Conservation (phyloP, 2,888 invertebrate genomes). For the Trisateles emortualis region DNA sequence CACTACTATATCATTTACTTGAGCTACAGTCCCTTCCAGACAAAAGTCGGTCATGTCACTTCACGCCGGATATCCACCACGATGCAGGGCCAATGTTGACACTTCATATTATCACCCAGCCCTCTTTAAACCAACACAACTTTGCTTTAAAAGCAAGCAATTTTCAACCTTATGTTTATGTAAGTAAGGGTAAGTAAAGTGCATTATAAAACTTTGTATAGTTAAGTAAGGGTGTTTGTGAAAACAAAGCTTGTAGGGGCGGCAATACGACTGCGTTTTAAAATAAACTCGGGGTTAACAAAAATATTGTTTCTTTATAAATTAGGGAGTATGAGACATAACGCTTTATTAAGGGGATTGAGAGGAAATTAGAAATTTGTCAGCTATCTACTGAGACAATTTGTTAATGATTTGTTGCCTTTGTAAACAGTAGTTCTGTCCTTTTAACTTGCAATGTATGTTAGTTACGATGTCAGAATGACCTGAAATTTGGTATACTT, state of each 20-base stretch:
- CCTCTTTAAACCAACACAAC: slow-evolving; percentile 42
- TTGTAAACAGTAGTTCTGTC: too few species aligned
- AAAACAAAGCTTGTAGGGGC: slow-evolving; percentile 59
- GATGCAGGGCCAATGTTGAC: slow-evolving; percentile 69
- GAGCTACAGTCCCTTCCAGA: slow-evolving; percentile 34
- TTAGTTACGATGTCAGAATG: too few species aligned
- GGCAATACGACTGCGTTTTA: slow-evolving; percentile 28
- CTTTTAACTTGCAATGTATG: too few species aligned
- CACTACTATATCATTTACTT: slow-evolving; percentile 39
- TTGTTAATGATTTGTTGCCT: too few species aligned
- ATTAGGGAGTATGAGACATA: slow-evolving; percentile 16
- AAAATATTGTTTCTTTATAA: slow-evolving; percentile 47
- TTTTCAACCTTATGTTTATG: slow-evolving; percentile 26
- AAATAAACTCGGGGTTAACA: slow-evolving; percentile 39
- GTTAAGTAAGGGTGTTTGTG: slow-evolving; percentile 53
- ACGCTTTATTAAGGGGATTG: background rate
- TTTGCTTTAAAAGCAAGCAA: slow-evolving; percentile 10
- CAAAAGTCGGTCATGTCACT: slow-evolving; percentile 57
- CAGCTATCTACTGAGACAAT: too few species aligned
- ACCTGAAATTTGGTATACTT: too few species aligned
- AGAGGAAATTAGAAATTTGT: too few species aligned
- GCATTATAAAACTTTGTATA: slow-evolving; percentile 2
- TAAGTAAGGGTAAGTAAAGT: slow-evolving; percentile 1
- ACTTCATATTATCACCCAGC: slow-evolving; percentile 67
- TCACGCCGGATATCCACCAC: slow-evolving; percentile 68